These are phyloP conservation scores for Pteronotus mesoamericanus DNA, from an alignment of 2,797 vertebrate species.

Conservation along the genomic window DNA sequence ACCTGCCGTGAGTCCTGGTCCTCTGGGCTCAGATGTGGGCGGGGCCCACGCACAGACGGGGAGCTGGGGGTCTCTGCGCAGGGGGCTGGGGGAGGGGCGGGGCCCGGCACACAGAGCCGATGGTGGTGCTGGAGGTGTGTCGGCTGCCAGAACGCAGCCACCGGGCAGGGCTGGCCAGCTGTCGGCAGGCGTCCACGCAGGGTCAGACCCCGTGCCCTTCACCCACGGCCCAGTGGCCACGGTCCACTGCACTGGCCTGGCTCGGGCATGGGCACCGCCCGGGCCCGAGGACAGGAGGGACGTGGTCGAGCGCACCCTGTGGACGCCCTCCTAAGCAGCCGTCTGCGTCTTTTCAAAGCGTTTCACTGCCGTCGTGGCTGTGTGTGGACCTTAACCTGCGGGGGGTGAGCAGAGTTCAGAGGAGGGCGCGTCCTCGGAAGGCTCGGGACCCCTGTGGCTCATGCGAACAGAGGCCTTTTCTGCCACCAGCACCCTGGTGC, in stretches of 20 bases:
- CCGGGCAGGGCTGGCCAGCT: neutral
- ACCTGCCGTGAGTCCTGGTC: no score
- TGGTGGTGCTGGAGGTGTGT: neutral
- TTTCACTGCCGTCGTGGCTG: neutral
- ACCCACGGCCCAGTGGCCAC: neutral
- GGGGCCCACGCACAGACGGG: no score
- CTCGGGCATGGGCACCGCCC: neutral
- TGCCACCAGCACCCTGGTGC: neutral
- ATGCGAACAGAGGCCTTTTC: neutral
- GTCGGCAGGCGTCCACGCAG: no score
- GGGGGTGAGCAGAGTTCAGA: neutral
- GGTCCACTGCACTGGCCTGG: neutral
- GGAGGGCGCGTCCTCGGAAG: neutral
- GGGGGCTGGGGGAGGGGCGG: neutral
- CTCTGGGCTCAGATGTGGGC: no score
- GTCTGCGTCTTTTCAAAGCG: neutral
- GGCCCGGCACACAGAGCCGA: no score
- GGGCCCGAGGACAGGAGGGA: neutral
- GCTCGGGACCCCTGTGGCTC: neutral
- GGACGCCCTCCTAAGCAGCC: neutral
- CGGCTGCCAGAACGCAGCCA: neutral
- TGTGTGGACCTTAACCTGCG: neutral
- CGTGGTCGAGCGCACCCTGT: accelerated
- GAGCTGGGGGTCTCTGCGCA: neutral
- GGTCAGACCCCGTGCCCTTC: no score